These are phyloP conservation scores for Enteromius fasciolatus DNA, from an alignment of 2,797 vertebrate species.

Conservation along the genomic window DNA sequence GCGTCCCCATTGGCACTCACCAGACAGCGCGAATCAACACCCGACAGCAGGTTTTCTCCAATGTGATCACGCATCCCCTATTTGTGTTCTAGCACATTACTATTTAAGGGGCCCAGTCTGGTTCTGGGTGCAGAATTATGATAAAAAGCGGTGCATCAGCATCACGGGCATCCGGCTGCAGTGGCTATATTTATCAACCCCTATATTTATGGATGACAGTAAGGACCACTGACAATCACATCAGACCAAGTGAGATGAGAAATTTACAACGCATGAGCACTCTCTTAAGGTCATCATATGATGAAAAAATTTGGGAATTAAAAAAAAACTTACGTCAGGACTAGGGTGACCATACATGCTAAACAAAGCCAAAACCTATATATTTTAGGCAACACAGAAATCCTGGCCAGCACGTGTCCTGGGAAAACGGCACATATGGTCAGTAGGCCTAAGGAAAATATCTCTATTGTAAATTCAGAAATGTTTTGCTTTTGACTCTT, in stretches of 20 bases:
- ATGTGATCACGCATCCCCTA: conserved; percentile 62
- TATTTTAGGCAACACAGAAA: no score
- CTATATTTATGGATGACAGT: conserved; percentile 28
- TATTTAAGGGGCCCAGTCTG: conserved; percentile 58
- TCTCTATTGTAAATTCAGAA: not conserved
- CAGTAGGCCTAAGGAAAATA: not conserved
- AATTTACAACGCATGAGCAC: not conserved
- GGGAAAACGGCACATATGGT: no score
- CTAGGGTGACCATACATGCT: no score
- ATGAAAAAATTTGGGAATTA: not conserved
- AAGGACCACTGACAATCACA: not conserved
- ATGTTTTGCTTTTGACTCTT: not conserved
- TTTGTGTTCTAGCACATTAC: conserved; percentile 59
- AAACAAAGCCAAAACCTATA: no score
- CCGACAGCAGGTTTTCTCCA: conserved; percentile 66
- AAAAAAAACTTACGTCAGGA: not conserved
- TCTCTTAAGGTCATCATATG: not conserved
- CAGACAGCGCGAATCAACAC: conserved; percentile 69
- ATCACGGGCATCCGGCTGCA: conserved; percentile 17
- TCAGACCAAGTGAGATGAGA: not conserved
- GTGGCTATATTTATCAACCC: conserved; percentile 13
- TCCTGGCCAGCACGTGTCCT: no score
- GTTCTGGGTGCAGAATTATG: conserved; percentile 46
- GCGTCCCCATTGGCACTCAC: conserved; percentile 62
- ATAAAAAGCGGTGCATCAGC: conserved; percentile 23